phyloP scores from a whole-genome alignment of 2,888 invertebrate species.

The Latrodectus elegans region DNA sequence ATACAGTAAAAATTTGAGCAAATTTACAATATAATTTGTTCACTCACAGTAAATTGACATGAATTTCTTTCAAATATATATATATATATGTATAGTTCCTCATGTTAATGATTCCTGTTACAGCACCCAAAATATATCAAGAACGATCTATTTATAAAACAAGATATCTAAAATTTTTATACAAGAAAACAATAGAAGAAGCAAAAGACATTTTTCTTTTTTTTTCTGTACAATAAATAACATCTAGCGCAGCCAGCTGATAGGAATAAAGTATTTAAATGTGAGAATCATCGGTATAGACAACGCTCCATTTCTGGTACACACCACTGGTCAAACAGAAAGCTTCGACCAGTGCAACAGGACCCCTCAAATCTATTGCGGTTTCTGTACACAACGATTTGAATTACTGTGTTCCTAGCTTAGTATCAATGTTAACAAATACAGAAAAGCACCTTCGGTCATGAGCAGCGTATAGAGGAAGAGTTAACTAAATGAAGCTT shows the following conservation, averaged over 20 bases:
- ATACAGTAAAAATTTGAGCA: slow-evolving; percentile 32
- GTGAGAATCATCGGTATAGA: slow-evolving; percentile 61
- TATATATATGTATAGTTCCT: not conserved
- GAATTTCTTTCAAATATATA: not conserved
- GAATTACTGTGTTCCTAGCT: slow-evolving; percentile 34
- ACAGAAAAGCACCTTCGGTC: not conserved
- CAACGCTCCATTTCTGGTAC: slow-evolving; percentile 28
- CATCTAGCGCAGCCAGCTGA: slow-evolving; percentile 45
- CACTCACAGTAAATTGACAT: not conserved
- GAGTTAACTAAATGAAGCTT: too few relatives aligned
- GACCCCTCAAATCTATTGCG: not conserved
- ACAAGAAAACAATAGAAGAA: slow-evolving; percentile 38
- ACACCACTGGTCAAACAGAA: not conserved
- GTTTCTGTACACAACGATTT: slow-evolving; percentile 11
- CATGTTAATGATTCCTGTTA: slow-evolving; percentile 39
- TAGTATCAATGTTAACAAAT: slow-evolving; percentile 36
- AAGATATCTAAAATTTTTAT: slow-evolving; percentile 39
- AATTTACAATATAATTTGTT: not conserved
- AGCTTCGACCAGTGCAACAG: slow-evolving; percentile 15
- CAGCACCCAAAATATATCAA: slow-evolving; percentile 45
- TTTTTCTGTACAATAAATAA: slow-evolving; percentile 39
- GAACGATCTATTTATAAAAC: slow-evolving; percentile 45
- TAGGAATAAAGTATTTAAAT: slow-evolving; percentile 41
- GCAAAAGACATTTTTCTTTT: slow-evolving; percentile 21
- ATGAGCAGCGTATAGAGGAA: too few relatives aligned